Evolutionary conservation across 2,888 invertebrate species (phyloP).

Genomic region (Parnassius smintheus): DNA sequence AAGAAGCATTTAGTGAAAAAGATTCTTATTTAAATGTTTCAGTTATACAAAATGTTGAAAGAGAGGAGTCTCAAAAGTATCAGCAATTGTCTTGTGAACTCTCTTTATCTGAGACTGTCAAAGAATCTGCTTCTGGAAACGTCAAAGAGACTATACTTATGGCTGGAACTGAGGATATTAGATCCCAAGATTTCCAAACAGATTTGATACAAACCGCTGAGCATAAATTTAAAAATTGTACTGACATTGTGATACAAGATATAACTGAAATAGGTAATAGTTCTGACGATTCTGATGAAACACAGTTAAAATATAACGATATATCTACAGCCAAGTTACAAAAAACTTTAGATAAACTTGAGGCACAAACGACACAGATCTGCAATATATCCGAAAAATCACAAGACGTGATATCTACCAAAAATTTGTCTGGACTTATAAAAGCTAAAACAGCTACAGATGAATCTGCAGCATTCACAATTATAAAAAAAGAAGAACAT

Average conservation of each 20-base stretch:
- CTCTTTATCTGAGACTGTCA: background rate
- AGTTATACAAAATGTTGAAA: constrained; percentile 6
- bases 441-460: background rate
- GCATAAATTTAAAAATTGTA: constrained; percentile 6
- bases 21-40: constrained; percentile 4
- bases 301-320: background rate
- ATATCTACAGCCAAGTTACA: background rate
- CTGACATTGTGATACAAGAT: constrained; percentile 11
- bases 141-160: constrained; percentile 3
- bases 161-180: too few relatives aligned
- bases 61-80: background rate
- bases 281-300: background rate
- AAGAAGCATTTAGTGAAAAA: constrained; percentile 4
- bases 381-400: constrained; percentile 4
- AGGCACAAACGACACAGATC: background rate
- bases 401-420: background rate
- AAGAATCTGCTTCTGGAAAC: background rate
- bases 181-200: background rate
- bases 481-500: constrained; percentile 13
- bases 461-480: constrained; percentile 12
- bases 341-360: background rate
- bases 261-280: constrained; percentile 10
- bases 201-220: background rate
- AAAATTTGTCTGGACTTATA: background rate
- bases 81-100: constrained; percentile 5